Percentiles rank a stretch among this genome's conserved stretches.
Conservation (phyloP, 1,140 invertebrate genomes). For the Wasmannia auropunctata region DNA sequence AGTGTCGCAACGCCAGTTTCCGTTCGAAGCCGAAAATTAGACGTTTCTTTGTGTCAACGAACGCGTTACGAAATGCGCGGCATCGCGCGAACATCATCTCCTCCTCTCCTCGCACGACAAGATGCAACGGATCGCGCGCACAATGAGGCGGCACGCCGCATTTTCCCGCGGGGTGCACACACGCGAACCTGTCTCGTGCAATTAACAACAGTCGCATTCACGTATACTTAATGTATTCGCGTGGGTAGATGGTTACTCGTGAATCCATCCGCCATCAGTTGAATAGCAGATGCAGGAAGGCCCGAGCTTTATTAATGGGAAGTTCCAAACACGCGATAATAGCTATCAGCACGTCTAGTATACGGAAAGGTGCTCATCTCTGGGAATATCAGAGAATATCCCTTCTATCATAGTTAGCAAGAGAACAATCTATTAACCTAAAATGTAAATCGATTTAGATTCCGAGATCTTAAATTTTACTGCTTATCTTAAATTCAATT, state of each 20-base stretch:
- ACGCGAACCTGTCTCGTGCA: slow-evolving; percentile 28
- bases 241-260: slow-evolving; percentile 12
- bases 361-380: neutral
- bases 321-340: slow-evolving; percentile 21
- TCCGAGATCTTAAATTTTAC: neutral
- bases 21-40: slow-evolving; percentile 30
- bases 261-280: slow-evolving; percentile 26
- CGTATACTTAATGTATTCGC: slow-evolving; percentile 20
- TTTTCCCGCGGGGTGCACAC: slow-evolving; percentile 36
- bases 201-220: slow-evolving; percentile 36
- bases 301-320: slow-evolving; percentile 39
- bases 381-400: neutral
- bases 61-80: slow-evolving; percentile 17
- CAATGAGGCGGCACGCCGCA: slow-evolving; percentile 28
- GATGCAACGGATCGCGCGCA: neutral
- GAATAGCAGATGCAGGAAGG: slow-evolving; percentile 33
- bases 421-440: neutral
- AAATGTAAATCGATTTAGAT: neutral
- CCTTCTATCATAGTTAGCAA: neutral
- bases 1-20: slow-evolving; percentile 31
- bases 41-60: slow-evolving; percentile 29
- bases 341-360: neutral
- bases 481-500: neutral
- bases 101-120: neutral
- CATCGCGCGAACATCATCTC: slow-evolving; percentile 3